These are phyloP conservation scores for Prosapia bicincta DNA, from an alignment of 2,888 invertebrate species.

Conservation along the genomic window DNA sequence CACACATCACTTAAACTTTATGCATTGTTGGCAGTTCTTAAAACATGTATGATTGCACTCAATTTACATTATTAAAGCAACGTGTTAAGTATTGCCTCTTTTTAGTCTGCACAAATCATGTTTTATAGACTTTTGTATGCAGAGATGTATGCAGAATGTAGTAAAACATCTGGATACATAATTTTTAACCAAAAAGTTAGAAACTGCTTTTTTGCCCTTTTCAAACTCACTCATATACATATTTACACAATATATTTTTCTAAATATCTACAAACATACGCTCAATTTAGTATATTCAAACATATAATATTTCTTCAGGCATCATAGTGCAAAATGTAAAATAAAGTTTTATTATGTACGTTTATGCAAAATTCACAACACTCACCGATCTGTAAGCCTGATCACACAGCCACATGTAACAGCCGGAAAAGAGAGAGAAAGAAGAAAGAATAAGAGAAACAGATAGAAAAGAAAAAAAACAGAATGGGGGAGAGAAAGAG, in stretches of 20 bases:
- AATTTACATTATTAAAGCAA: too few relatives aligned
- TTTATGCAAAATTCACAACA: slow-evolving; percentile 36
- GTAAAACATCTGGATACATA: neutral
- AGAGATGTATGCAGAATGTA: too few relatives aligned
- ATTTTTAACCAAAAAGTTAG: too few relatives aligned
- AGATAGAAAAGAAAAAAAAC: slow-evolving; percentile 45
- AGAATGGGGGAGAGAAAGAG: slow-evolving; percentile 39
- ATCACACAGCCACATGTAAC: slow-evolving; percentile 41
- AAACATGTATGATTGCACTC: too few relatives aligned
- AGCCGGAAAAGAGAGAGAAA: slow-evolving; percentile 41
- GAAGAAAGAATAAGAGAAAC: slow-evolving; percentile 38
- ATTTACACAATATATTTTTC: neutral
- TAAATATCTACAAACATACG: neutral
- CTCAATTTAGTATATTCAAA: neutral
- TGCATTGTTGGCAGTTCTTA: too few relatives aligned
- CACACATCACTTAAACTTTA: too few relatives aligned
- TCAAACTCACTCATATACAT: neutral
- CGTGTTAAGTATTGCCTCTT: too few relatives aligned
- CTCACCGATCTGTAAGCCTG: slow-evolving; percentile 48
- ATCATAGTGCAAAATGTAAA: neutral
- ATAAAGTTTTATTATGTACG: neutral
- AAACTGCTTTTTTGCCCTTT: too few relatives aligned
- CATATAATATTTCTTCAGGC: neutral
- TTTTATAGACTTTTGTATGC: too few relatives aligned
- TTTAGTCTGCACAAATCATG: too few relatives aligned